Percentiles rank a stretch among this genome's conserved stretches.
Conservation (phyloP, 2,888 invertebrate species). For the Drosophila heteroneura region DNA sequence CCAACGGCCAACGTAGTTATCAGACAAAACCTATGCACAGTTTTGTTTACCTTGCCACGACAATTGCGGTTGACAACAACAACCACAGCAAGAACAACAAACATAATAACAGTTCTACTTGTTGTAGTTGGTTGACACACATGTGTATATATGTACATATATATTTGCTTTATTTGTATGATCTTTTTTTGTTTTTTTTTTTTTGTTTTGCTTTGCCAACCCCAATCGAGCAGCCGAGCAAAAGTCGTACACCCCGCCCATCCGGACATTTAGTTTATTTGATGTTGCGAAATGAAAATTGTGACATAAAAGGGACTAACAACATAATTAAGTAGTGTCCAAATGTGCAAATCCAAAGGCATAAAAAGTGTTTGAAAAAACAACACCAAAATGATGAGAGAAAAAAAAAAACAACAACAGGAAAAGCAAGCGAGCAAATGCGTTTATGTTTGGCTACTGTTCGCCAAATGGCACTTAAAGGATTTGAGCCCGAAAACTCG, state of each 20-base stretch:
- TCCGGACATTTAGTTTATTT: constrained; percentile 76
- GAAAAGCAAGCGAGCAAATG: constrained; percentile 29
- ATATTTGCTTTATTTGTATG: constrained; percentile 4
- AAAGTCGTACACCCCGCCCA: constrained; percentile 18
- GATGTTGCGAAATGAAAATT: constrained; percentile 80
- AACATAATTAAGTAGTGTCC: constrained; percentile 80
- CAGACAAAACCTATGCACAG: constrained; percentile 61
- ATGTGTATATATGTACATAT: constrained; percentile 2
- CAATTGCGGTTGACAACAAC: constrained; percentile 73
- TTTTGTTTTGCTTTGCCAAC: not conserved
- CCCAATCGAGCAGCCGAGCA: constrained; percentile 20
- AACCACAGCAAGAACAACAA: constrained; percentile 8
- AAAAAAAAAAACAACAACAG: constrained; percentile 15
- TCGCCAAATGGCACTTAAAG: constrained; percentile 75
- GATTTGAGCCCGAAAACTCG: constrained; percentile 54
- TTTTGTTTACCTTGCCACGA: constrained; percentile 81
- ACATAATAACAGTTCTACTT: constrained; percentile 9
- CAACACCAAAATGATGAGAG: constrained; percentile 9
- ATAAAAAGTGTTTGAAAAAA: constrained; percentile 67
- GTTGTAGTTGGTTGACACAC: constrained; percentile 10
- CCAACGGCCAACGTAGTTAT: constrained; percentile 73
- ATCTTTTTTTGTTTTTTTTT: not conserved
- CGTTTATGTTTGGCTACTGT: constrained; percentile 51
- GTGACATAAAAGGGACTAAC: constrained; percentile 81
- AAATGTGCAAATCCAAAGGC: constrained; percentile 78